Percentiles rank a stretch among this genome's conserved stretches.
These are phyloP conservation scores for Epizoanthus scotinus DNA, from an alignment of 92 coral and sea anemone species.

Conservation along the genomic window DNA sequence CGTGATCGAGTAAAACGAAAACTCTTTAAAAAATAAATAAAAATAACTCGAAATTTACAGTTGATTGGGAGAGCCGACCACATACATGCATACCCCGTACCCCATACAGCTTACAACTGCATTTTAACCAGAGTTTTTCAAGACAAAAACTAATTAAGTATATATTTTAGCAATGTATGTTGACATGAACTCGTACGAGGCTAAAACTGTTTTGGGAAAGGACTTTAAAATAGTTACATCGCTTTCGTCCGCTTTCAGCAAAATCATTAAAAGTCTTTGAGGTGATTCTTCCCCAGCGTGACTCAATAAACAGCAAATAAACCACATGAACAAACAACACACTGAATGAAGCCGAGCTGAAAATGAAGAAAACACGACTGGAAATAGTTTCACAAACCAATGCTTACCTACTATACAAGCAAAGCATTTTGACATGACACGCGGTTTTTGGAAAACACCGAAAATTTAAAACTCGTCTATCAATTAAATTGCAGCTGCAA, in stretches of 20 bases:
- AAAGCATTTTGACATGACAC: slow-evolving; percentile 9
- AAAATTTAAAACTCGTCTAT: background rate
- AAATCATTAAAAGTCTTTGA: background rate
- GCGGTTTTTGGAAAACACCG: background rate
- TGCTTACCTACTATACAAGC: background rate
- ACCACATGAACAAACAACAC: slow-evolving; percentile 9
- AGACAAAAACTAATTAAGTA: background rate
- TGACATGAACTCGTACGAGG: background rate
- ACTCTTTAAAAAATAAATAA: too few relatives aligned
- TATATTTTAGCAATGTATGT: background rate
- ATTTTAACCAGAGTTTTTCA: background rate
- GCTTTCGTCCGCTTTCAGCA: background rate
- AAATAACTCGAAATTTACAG: too few relatives aligned
- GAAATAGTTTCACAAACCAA: background rate
- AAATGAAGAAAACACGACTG: background rate
- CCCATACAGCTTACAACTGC: too few relatives aligned
- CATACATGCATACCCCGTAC: too few relatives aligned
- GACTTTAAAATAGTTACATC: background rate
- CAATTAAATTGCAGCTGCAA: slow-evolving; percentile 28
- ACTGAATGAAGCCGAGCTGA: background rate
- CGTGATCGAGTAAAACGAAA: too few relatives aligned
- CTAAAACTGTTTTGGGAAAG: background rate
- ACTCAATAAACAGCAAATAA: slow-evolving; percentile 8
- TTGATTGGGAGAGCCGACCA: too few relatives aligned
- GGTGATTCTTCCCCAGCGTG: background rate